Evolutionary conservation across 2,888 invertebrate genomes (phyloP).

Genomic region (Ormyrus thymus): DNA sequence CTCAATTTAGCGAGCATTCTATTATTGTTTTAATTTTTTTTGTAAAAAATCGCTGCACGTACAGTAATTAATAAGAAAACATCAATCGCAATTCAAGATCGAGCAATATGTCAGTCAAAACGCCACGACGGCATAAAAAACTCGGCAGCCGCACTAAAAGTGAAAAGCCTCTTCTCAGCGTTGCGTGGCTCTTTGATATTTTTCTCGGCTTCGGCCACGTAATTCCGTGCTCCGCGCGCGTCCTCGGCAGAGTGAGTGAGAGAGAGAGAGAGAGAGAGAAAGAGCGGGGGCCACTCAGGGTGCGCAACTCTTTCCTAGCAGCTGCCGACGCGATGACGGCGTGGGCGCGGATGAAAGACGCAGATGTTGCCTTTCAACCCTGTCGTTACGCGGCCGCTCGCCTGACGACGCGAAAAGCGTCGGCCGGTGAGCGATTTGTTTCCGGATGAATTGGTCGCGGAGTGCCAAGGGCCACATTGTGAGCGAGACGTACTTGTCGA

Average conservation of each 20-base stretch:
- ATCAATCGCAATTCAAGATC: too few relatives aligned
- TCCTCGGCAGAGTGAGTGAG: neutral
- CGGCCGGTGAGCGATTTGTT: constrained; percentile 40
- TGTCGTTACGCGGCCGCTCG: constrained; percentile 52
- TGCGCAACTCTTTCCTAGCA: constrained; percentile 59
- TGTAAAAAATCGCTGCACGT: too few relatives aligned
- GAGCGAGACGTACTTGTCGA: too few relatives aligned
- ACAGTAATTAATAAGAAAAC: too few relatives aligned
- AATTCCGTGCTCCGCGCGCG: constrained; percentile 19
- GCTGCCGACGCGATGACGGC: constrained; percentile 61
- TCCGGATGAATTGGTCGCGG: constrained; percentile 44
- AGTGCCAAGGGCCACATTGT: constrained; percentile 1
- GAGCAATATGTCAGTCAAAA: too few relatives aligned
- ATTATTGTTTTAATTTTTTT: too few relatives aligned
- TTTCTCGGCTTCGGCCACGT: constrained; percentile 15
- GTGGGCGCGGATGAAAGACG: constrained; percentile 64
- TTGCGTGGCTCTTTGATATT: neutral
- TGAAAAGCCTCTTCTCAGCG: neutral
- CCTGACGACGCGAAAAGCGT: constrained; percentile 22
- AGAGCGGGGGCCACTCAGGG: neutral
- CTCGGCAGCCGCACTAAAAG: constrained; percentile 3
- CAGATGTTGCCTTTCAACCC: constrained; percentile 66
- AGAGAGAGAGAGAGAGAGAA: neutral
- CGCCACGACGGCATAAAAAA: too few relatives aligned
- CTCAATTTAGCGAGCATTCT: too few relatives aligned